phyloP scores from a whole-genome alignment of 2,888 invertebrate species.

The Meloe dianella region DNA sequence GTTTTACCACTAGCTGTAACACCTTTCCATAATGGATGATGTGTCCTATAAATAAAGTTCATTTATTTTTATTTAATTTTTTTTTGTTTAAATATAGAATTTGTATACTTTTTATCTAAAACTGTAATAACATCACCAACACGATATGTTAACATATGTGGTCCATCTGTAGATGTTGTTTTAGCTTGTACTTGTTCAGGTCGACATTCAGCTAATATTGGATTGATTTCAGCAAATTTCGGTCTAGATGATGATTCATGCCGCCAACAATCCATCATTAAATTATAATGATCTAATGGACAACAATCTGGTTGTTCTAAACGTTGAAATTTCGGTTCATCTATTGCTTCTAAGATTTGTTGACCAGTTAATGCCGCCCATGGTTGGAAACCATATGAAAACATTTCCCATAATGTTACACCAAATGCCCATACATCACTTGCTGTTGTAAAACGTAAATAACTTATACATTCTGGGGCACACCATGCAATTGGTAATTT shows the following conservation, averaged over 20 bases:
- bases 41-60: constrained; percentile 58
- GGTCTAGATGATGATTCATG: constrained; percentile 90
- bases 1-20: constrained; percentile 86
- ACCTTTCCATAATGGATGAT: constrained; percentile 86
- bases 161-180: constrained; percentile 60
- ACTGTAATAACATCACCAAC: constrained; percentile 93
- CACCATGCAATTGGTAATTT: constrained; percentile 99
- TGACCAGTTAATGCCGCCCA: constrained; percentile 91
- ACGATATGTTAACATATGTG: constrained; percentile 78
- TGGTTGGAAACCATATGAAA: constrained; percentile 97
- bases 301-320: constrained; percentile 94
- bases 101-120: constrained; percentile 75
- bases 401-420: constrained; percentile 97
- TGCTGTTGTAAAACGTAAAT: constrained; percentile 92
- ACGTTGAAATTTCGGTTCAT: constrained; percentile 88
- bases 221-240: constrained; percentile 84
- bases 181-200: constrained; percentile 94
- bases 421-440: constrained; percentile 99
- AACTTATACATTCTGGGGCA: constrained; percentile 97
- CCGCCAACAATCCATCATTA: constrained; percentile 97
- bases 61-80: constrained; percentile 1
- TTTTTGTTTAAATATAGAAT: constrained; percentile 11
- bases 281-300: constrained; percentile 87
- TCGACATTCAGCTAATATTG: constrained; percentile 80
- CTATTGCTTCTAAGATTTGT: constrained; percentile 94